Percentiles rank a stretch among this genome's conserved stretches.
These are phyloP conservation scores for Mirounga angustirostris DNA, from an alignment of 2,113 vertebrate genomes.

Conservation along the genomic window DNA sequence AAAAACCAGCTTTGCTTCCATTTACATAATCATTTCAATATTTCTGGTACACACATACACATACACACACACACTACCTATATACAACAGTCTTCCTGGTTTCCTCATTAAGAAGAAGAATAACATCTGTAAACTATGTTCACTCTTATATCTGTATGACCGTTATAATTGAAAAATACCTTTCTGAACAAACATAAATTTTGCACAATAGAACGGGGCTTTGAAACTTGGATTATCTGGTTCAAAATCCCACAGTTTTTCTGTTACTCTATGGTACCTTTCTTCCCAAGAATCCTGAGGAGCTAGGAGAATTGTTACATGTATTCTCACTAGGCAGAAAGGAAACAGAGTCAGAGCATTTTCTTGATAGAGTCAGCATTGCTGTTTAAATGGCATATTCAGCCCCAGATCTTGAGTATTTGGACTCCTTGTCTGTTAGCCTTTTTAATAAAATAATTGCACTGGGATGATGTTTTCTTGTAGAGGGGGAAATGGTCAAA, in stretches of 20 bases:
- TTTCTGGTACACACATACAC: neutral
- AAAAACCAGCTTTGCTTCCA: neutral
- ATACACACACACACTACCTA: neutral
- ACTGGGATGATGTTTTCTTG: constrained; percentile 30
- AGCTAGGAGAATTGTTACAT: neutral
- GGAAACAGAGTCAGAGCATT: neutral
- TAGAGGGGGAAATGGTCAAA: constrained; percentile 49
- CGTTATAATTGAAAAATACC: neutral
- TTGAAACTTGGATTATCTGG: neutral
- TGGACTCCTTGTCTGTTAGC: neutral
- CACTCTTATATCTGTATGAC: neutral
- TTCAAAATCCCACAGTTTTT: neutral
- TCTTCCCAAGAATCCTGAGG: neutral
- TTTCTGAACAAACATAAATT: neutral
- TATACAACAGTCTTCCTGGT: no score
- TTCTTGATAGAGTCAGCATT: neutral
- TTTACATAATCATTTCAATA: neutral
- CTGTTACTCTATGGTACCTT: accelerated
- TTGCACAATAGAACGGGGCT: neutral
- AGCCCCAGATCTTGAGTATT: neutral
- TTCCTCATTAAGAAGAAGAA: neutral
- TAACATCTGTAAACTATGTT: neutral
- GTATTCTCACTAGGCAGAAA: neutral
- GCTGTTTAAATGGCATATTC: neutral
- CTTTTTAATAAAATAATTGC: constrained; percentile 50